phyloP scores from a whole-genome alignment of 2,113 vertebrate species.

The Xenopus laevis region DNA sequence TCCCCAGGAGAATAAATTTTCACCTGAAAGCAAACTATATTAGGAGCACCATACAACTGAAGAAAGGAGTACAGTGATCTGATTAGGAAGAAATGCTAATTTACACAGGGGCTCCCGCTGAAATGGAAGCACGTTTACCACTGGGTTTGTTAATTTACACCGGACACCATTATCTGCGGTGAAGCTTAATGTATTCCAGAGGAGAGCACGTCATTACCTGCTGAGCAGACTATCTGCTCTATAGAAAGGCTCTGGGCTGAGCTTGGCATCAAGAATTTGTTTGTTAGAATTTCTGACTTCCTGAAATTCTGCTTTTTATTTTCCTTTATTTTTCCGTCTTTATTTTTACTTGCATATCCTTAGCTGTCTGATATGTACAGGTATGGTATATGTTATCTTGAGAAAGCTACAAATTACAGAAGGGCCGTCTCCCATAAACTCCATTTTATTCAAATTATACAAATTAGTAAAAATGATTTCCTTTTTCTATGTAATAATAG shows the following conservation, averaged over 20 bases:
- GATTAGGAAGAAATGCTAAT: conserved; percentile 97
- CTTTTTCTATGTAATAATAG: too few relatives aligned
- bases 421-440: too few relatives aligned
- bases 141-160: conserved; percentile 97
- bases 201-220: conserved; percentile 76
- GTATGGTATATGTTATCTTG: too few relatives aligned
- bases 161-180: conserved; percentile 86
- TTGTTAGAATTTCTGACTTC: background rate
- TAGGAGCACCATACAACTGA: conserved; percentile 68
- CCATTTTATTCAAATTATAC: too few relatives aligned
- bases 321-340: too few relatives aligned
- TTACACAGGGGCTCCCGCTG: conserved; percentile 87
- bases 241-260: background rate
- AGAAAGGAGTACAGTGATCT: conserved; percentile 75
- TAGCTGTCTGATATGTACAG: too few relatives aligned
- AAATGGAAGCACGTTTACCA: conserved; percentile 94
- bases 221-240: conserved; percentile 50
- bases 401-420: too few relatives aligned
- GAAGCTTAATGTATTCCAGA: conserved; percentile 75
- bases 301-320: background rate
- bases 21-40: conserved; percentile 80
- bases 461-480: too few relatives aligned
- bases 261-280: background rate
- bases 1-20: conserved; percentile 88
- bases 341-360: too few relatives aligned